Percentiles rank a stretch among this genome's conserved stretches.
Evolutionary conservation across 2,797 vertebrate genomes (phyloP).

Genomic region (Takifugu ocellatus): DNA sequence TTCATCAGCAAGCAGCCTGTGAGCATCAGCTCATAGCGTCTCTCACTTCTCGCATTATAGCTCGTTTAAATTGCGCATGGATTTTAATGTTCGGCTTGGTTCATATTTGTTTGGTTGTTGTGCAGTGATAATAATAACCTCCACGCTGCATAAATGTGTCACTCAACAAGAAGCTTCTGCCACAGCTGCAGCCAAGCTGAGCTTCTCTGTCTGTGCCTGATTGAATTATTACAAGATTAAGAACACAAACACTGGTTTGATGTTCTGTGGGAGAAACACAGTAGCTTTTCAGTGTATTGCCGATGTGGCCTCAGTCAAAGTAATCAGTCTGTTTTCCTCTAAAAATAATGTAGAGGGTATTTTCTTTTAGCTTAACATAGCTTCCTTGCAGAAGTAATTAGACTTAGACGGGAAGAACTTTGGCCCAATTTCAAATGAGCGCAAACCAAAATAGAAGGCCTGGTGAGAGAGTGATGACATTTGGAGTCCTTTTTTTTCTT

Average conservation of each 20-base stretch:
- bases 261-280: slow-evolving; percentile 3
- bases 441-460: slow-evolving; percentile 30
- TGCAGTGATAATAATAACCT: slow-evolving; percentile 48
- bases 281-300: slow-evolving; percentile 8
- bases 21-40: slow-evolving; percentile 44
- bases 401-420: slow-evolving; percentile 37
- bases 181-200: slow-evolving; percentile 23
- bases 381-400: slow-evolving; percentile 49
- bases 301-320: slow-evolving; percentile 4
- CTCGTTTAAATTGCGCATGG: slow-evolving; percentile 35
- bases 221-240: slow-evolving; percentile 36
- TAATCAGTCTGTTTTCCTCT: slow-evolving; percentile 19
- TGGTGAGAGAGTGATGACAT: slow-evolving; percentile 36
- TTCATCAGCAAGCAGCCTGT: slow-evolving; percentile 34
- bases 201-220: slow-evolving; percentile 15
- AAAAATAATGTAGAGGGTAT: slow-evolving; percentile 43
- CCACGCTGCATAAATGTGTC: slow-evolving; percentile 38
- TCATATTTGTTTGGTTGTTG: slow-evolving; percentile 47
- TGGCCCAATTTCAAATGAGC: slow-evolving; percentile 48
- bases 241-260: slow-evolving; percentile 3
- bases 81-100: slow-evolving; percentile 28
- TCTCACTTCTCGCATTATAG: slow-evolving; percentile 28
- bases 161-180: slow-evolving; percentile 37
- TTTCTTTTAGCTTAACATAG: slow-evolving; percentile 29
- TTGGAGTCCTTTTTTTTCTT: slow-evolving; percentile 3